These are phyloP conservation scores for Cylas formicarius DNA, from an alignment of 1,140 invertebrate species.

Conservation along the genomic window DNA sequence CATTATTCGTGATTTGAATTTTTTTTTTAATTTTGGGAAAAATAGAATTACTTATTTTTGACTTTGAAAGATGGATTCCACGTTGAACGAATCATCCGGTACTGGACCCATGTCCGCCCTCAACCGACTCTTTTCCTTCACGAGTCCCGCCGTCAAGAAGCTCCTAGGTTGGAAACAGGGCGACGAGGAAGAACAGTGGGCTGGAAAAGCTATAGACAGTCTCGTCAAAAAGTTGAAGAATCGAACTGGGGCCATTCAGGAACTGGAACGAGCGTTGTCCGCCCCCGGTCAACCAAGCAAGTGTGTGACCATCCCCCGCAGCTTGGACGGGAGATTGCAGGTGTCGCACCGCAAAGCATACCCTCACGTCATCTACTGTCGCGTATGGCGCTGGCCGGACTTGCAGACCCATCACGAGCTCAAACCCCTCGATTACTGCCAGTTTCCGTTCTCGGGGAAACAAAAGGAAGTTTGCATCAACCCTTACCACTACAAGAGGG, in stretches of 20 bases:
- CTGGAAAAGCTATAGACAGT: constrained; percentile 96
- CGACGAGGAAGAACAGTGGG: constrained; percentile 98
- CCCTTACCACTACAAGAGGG: constrained; percentile 95
- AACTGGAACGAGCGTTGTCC: constrained; percentile 86
- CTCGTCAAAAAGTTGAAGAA: constrained; percentile 97
- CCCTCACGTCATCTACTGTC: constrained; percentile 96
- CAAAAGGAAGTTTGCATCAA: constrained; percentile 98
- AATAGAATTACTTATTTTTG: too few relatives aligned
- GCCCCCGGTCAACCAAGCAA: constrained; percentile 89
- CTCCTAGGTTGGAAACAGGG: constrained; percentile 97
- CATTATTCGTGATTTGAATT: too few relatives aligned
- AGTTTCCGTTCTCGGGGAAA: constrained; percentile 90
- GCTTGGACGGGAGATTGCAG: constrained; percentile 79
- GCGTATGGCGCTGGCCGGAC: constrained; percentile 98
- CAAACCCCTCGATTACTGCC: constrained; percentile 89
- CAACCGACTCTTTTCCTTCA: constrained; percentile 91
- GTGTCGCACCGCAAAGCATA: constrained; percentile 92
- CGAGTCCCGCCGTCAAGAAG: constrained; percentile 92
- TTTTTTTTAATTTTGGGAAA: too few relatives aligned
- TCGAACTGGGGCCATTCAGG: constrained; percentile 88
- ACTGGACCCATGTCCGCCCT: constrained; percentile 79
- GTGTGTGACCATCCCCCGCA: constrained; percentile 95
- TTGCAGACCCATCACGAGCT: constrained; percentile 94
- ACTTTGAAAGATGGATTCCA: too few relatives aligned
- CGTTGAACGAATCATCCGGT: constrained; percentile 42